phyloP scores from a whole-genome alignment of 1,140 invertebrate genomes.

The Charaxes varanes region DNA sequence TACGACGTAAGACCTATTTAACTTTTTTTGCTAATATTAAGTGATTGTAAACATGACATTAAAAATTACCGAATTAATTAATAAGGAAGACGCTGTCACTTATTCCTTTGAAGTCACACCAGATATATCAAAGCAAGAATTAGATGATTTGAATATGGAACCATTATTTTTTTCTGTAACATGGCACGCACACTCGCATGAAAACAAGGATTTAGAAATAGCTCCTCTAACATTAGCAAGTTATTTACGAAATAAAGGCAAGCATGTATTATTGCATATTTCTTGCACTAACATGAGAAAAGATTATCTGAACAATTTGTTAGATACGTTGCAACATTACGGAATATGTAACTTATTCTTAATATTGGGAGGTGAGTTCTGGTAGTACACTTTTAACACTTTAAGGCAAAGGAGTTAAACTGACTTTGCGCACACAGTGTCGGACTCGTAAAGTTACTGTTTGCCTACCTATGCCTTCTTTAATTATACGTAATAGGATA shows the following conservation, averaged over 20 bases:
- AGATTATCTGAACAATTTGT: slow-evolving; percentile 34
- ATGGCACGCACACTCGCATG: slow-evolving; percentile 51
- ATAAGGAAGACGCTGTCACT: slow-evolving; percentile 24
- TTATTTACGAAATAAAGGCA: slow-evolving; percentile 30
- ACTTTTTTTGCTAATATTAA: neutral
- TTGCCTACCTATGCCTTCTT: too few species aligned
- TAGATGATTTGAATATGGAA: slow-evolving; percentile 32
- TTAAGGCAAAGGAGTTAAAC: too few species aligned
- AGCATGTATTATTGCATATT: slow-evolving; percentile 50
- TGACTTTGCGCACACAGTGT: too few species aligned
- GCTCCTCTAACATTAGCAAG: slow-evolving; percentile 39
- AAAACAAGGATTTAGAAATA: slow-evolving; percentile 42
- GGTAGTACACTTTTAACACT: slow-evolving; percentile 4
- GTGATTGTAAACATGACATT: slow-evolving; percentile 13
- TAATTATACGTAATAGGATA: too few species aligned
- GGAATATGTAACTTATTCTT: slow-evolving; percentile 56
- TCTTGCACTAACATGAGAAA: slow-evolving; percentile 48
- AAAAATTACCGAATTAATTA: slow-evolving; percentile 42
- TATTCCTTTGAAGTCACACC: slow-evolving; percentile 64
- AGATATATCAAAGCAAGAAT: slow-evolving; percentile 28
- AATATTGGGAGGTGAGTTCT: slow-evolving; percentile 50
- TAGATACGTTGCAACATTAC: slow-evolving; percentile 32
- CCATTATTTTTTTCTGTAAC: slow-evolving; percentile 56
- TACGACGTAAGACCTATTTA: too few species aligned
- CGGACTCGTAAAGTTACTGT: too few species aligned